Base-by-base conservation (phyloP, 2,888 invertebrate genomes). In the Mermis nigrescens region DNA sequence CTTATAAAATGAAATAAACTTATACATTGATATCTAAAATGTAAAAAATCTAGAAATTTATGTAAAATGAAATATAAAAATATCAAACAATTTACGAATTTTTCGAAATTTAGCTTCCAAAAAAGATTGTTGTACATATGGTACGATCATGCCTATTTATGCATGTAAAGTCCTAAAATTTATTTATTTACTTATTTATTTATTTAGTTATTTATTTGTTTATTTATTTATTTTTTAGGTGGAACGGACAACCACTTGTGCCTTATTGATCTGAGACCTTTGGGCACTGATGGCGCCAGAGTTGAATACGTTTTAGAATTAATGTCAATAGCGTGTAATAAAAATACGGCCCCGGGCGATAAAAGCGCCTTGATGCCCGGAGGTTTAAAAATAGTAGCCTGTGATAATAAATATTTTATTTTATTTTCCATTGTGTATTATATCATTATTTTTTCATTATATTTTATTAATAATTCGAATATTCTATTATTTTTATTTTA, bases 191-290 rank as follows among this genome's bases (percentile, higher is more conserved):
- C n/a, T n/a, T n/a, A n/a, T n/a, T 61, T 51, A 1, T 60, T 26
- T 62, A 15, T 54, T 29, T 31, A 15, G 7, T 62, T 7, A 29
- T 57, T 3, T 15, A 29, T 26, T 24, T 15, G 57, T 29, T 61
- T n/a, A 51, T 46, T 55, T 24, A n/a, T 48, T 12, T n/a, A 7
- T 48, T 48, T 61, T 63, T 48, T 57, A 76, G 78, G 77, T 57
- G 95, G 94, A 46, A 95, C 95, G 0, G 95, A 98, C 71, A 84
- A 89, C 58, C 98, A 98, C 74, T 77, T 98, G 66, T 76, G 88
- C 4, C 77, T 95, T 60, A 82, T 95, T 2, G 90, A 98, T 77
- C 76, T 98, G 64, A 80, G 86, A 58, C 77, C 79, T 26, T 80
- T 76, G 0, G 84, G 84, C 0, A 75, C 91, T 0, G 83, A 83